Base-by-base conservation (phyloP, 2,113 vertebrate species). In the Pleuronectes platessa region DNA sequence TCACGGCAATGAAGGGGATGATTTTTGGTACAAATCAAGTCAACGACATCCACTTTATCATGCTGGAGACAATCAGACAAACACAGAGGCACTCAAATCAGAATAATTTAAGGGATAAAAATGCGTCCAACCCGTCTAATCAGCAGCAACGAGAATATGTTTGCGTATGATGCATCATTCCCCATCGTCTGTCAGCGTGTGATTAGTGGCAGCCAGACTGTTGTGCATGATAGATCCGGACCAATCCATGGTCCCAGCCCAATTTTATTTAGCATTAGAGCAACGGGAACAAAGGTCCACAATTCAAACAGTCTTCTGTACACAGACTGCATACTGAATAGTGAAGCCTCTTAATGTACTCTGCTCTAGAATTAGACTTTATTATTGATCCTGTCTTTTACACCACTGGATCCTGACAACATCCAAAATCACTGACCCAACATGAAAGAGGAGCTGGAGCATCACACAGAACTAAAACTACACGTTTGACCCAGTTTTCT, bases 401-500 rank as follows among this genome's bases (percentile, higher is more conserved):
- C 45, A 40, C 63, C 49, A 40, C 35, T 55, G 61, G 54, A 21
- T 78, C 71, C 64, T 54, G 77, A 66, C 77, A 70, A 42, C 64
- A 42, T 78, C 65, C 4, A 76, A 86, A 83, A 71, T 85, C 61
- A 61, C 69, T 0, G 45, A 69, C 68, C 10, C 10, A 9, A 91
- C 81, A 89, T 89, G 80, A 91, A 90, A 92, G 77, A 64, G 47
- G 4, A 49, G 58, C 35, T 4, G 12, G 74, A 70, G 77, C 55
- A 51, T 77, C 61, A 71, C 71, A 40, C 72, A 53, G 79, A 82
- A 47, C 68, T 61, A 11, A 79, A 79, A 76, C 74, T 71, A 58
- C 55, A 56, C 59, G 49, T 89, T 88, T 90, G 87, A 90, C 87
- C 85, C 68, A 90, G 18, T 85, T 88, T 86, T 78, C 37, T 20